Percentiles rank a stretch among this genome's conserved stretches.
phyloP scores from a whole-genome alignment of 2,113 vertebrate species.

The Rousettus leschenaultii region DNA sequence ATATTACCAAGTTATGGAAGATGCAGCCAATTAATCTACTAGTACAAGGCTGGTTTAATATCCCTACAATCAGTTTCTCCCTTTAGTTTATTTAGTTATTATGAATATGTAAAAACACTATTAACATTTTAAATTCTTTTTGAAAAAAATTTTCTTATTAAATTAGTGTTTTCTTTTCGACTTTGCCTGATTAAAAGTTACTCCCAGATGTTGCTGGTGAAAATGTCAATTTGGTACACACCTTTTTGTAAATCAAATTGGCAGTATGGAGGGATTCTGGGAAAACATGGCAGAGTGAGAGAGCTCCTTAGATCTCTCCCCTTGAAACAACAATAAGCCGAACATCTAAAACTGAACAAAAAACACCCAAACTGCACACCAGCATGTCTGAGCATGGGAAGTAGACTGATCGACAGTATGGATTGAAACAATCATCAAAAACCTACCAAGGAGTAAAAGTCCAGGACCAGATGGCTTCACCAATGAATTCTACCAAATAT shows the following conservation, averaged over 20 bases:
- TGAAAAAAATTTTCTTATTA: neutral
- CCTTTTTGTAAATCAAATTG: constrained; percentile 20
- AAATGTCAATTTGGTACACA: neutral
- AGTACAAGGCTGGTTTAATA: neutral
- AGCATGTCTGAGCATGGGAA: too few species aligned
- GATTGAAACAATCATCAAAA: too few species aligned
- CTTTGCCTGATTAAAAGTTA: constrained; percentile 37
- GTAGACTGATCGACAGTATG: too few species aligned
- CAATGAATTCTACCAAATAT: too few species aligned
- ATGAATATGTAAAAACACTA: neutral
- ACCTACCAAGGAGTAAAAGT: too few species aligned
- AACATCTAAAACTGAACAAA: too few species aligned
- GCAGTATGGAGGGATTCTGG: neutral
- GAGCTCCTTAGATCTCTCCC: too few species aligned
- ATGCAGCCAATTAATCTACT: neutral
- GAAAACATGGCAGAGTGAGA: too few species aligned
- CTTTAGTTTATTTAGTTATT: constrained; percentile 7
- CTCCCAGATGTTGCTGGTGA: neutral
- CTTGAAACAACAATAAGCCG: too few species aligned
- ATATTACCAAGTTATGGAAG: neutral
- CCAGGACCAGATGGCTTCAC: too few species aligned
- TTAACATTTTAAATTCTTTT: constrained; percentile 32
- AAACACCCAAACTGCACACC: too few species aligned
- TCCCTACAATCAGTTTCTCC: neutral
- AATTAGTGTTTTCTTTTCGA: constrained; percentile 17